Conservation (phyloP, 2,113 vertebrate species). For the Rattus norvegicus region DNA sequence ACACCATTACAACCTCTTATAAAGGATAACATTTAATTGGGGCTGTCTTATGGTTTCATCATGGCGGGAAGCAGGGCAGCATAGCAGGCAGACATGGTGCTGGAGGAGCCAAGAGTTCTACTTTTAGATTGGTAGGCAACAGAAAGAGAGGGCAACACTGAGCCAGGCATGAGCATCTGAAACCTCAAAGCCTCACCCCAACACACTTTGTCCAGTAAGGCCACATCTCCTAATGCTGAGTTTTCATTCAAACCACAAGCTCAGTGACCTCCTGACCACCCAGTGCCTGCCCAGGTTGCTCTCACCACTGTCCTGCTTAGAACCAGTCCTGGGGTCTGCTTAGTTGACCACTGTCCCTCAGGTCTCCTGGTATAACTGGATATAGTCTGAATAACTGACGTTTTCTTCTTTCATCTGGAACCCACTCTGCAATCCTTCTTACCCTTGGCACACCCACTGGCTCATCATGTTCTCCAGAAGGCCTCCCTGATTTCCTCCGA, state of each 20-base stretch:
- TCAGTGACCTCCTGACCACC: not conserved
- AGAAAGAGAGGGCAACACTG: not conserved
- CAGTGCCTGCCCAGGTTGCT: not conserved
- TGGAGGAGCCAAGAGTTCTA: not conserved
- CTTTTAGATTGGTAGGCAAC: not conserved
- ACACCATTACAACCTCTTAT: not conserved
- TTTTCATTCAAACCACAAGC: not conserved
- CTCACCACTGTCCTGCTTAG: not conserved
- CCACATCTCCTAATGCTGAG: not conserved
- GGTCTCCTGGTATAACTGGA: not conserved
- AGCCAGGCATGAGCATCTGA: not conserved
- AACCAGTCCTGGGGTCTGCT: not conserved
- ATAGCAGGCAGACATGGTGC: not conserved
- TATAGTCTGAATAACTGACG: not conserved
- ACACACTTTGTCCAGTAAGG: not conserved
- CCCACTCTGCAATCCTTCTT: not conserved
- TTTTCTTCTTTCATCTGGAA: not conserved
- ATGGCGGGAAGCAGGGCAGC: not conserved
- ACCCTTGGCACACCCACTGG: not conserved
- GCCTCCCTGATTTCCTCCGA: not conserved
- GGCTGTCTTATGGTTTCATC: not conserved
- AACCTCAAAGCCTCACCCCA: not conserved
- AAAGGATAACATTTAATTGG: not conserved
- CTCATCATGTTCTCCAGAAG: not conserved
- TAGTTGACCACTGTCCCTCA: not conserved